phyloP scores from a whole-genome alignment of 2,888 invertebrate genomes.

The Lycocerus yunnanus region DNA sequence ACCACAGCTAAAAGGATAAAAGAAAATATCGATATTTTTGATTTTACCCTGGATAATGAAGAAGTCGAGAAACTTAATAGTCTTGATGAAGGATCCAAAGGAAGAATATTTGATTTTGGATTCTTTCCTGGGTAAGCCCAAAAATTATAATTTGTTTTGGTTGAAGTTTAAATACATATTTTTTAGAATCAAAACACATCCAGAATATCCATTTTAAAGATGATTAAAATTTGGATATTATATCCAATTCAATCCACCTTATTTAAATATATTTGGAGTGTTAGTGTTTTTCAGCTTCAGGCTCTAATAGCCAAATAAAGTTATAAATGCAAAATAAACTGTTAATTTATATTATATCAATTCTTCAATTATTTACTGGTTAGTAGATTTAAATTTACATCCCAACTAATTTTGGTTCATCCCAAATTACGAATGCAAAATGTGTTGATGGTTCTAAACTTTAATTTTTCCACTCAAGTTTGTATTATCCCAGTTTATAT shows the following conservation, averaged over 20 bases:
- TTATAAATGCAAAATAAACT: background rate
- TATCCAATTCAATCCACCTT: background rate
- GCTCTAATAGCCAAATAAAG: background rate
- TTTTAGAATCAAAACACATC: slow-evolving; percentile 34
- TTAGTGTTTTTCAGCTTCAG: background rate
- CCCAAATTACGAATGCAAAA: too few species aligned
- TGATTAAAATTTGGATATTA: too few species aligned
- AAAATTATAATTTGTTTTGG: background rate
- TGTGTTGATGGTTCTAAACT: too few species aligned
- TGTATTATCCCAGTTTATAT: too few species aligned
- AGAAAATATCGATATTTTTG: slow-evolving; percentile 77
- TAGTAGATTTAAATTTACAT: too few species aligned
- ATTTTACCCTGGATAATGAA: slow-evolving; percentile 66
- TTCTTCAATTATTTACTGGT: too few species aligned
- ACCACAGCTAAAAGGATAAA: slow-evolving; percentile 71
- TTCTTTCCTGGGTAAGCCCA: slow-evolving; percentile 66
- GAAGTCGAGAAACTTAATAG: slow-evolving; percentile 66
- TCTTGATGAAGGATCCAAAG: slow-evolving; percentile 67
- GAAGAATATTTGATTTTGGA: slow-evolving; percentile 70
- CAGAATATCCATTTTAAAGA: slow-evolving; percentile 42
- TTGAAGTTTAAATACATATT: background rate
- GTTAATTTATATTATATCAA: too few species aligned
- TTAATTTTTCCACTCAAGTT: too few species aligned
- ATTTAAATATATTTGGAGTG: background rate
- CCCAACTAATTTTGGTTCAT: too few species aligned